Base-by-base conservation (phyloP, 2,797 vertebrate genomes). In the Lagorchestes hirsutus region DNA sequence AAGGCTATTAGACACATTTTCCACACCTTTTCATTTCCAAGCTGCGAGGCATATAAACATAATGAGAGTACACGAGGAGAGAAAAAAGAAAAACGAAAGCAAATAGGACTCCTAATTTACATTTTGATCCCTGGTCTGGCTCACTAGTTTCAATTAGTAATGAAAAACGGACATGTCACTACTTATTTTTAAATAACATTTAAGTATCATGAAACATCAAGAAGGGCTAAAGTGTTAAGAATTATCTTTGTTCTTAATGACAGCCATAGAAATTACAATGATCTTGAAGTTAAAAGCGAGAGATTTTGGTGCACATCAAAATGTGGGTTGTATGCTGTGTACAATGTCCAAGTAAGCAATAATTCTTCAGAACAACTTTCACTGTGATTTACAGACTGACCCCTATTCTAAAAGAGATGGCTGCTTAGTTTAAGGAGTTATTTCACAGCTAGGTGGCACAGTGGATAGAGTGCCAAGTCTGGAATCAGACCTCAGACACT, bases 61-160 rank as follows among this genome's bases (percentile, higher is more conserved):
- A 93, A 95, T 54, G 90, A 57, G 90, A 95, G 34, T 50, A 56
- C 40, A 93, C 22, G 55, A 0, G 18, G n/a, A 93, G 34, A 67
- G 93, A 46, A 67, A 90, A 96, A 92, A 14, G 14, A 27, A 91
- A 93, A 97, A 92, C 90, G 92, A 93, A 96, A 46, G 46, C 14
- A 9, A 57, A 9, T 56, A 10, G 93, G 34, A 3, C 34, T 94
- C 91, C 92, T 93, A 40, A n/a, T 92, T 95, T 94, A 96, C 91
- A 93, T 31, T 90, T 24, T 54, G 58, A 57, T 93, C 57, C 92
- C 96, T 0, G 34, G 52, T n/a, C 8, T 74, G 52, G 46, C 8
- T 74, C 55, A 94, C 28, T 67, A 46, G 40, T 90, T 97, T 57
- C 90, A 94, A 34, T 0, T 90, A 91, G 95, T 3, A 93, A 34